These are phyloP conservation scores for Isotomurus palustris DNA, from an alignment of 2,888 invertebrate genomes.

Conservation along the genomic window DNA sequence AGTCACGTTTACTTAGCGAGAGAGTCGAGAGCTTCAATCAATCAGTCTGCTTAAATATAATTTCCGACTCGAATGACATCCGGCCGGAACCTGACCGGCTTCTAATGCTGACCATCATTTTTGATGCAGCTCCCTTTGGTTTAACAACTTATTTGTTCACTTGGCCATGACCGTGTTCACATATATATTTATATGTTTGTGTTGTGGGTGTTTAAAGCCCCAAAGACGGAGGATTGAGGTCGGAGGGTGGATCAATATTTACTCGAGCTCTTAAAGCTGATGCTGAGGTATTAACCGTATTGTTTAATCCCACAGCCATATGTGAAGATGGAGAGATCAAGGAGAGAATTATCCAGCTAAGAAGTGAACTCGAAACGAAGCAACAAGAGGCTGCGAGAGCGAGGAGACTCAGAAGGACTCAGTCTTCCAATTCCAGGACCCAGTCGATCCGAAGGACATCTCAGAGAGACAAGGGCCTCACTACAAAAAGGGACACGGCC, in stretches of 20 bases:
- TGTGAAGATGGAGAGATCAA: constrained; percentile 94
- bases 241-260: neutral
- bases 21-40: neutral
- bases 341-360: constrained; percentile 78
- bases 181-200: too few relatives aligned
- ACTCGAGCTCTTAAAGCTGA: neutral
- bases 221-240: neutral
- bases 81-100: neutral
- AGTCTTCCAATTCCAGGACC: constrained; percentile 72
- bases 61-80: neutral
- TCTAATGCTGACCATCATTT: too few relatives aligned
- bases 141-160: neutral
- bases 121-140: neutral
- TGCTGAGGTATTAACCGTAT: neutral
- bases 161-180: too few relatives aligned
- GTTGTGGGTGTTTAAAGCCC: too few relatives aligned
- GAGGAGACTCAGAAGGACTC: constrained; percentile 65
- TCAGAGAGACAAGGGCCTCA: constrained; percentile 84
- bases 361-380: constrained; percentile 80
- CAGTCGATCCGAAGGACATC: constrained; percentile 91
- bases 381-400: constrained; percentile 58
- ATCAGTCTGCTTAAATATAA: neutral
- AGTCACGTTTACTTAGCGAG: too few relatives aligned
- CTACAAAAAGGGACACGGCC: constrained; percentile 88
- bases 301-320: constrained; percentile 62